Conservation (phyloP, 1,140 invertebrate species). For the Sesamia nonagrioides region DNA sequence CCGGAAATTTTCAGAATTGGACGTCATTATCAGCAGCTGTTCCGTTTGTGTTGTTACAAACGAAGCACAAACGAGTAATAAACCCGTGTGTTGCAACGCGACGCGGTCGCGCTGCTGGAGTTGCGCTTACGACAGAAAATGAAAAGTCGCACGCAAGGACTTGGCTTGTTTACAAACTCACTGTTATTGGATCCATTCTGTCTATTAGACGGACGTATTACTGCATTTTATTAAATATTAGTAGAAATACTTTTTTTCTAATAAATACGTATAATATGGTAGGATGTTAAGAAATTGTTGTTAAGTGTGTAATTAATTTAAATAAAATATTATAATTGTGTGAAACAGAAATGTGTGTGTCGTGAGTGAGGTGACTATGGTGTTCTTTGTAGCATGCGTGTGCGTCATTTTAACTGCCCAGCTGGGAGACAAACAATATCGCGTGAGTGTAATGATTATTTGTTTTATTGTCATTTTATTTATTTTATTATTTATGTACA, state of each 20-base stretch:
- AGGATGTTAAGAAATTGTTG: too few species aligned
- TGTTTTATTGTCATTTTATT: too few species aligned
- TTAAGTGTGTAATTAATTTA: not conserved
- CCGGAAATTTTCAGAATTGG: conserved; percentile 13
- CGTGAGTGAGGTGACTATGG: conserved; percentile 19
- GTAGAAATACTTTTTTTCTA: not conserved
- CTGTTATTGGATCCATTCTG: conserved; percentile 24
- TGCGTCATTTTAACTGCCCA: conserved; percentile 45
- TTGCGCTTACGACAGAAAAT: conserved; percentile 49
- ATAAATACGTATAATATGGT: too few species aligned
- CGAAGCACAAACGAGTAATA: conserved; percentile 24
- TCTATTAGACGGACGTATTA: conserved; percentile 10
- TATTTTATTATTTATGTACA: too few species aligned
- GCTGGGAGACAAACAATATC: conserved; percentile 37
- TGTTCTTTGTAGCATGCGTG: conserved; percentile 46
- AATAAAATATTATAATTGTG: not conserved
- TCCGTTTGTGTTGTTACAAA: not conserved
- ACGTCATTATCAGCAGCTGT: conserved; percentile 19
- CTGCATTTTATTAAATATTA: not conserved
- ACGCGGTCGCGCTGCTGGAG: not conserved
- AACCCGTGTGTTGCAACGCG: conserved; percentile 24
- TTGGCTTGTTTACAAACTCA: conserved; percentile 41
- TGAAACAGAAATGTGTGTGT: not conserved
- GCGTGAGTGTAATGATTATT: conserved; percentile 25
- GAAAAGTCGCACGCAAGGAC: conserved; percentile 47